Evolutionary conservation across 2,797 vertebrate genomes (phyloP), one percentile per base, ranked within the genome.

Genomic region (Melanitta fusca): DNA sequence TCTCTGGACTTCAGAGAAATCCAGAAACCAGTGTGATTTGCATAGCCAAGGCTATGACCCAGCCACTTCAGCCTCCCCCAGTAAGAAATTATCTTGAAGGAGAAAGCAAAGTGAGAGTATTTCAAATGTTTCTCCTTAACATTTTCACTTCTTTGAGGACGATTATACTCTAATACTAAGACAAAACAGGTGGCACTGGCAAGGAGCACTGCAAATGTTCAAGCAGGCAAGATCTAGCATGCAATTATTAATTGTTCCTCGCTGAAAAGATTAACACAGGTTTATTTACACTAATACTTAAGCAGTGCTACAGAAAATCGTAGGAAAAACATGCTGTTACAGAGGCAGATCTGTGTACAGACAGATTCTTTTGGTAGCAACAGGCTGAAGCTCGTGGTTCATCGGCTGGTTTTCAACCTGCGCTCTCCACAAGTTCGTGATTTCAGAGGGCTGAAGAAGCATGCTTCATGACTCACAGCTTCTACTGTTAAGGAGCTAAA

Each of bases 1-100:
- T 80, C 28, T 77, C 41, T 66, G 47, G 54, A 73, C 62, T 91
- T 85, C 64, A 96, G 91, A 95, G 60, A 70, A 75, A 73, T 30
- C 47, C 36, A 69, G 74, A 84, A 90, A 32, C 21, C 68, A 77
- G 9, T 9, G 32, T 68, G 43, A 73, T 91, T 86, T 94, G 36
- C 54, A 15, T 36, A 58, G 54, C 20, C 27, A 30, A 61, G 20
- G 10, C 74, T 71, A 39, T 13, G 43, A 88, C 11, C n/a, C 51
- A 56, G 60, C 19, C 27, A 22, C 16, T 36, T 87, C 56, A 39
- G 39, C 21, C 13, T 91, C 17, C 19, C n/a, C 3, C 36, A 56
- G 27, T 21, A 68, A 24, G 64, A 80, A 68, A 92, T 74, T 74
- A 68, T 49, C 73, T 85, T 84, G 66, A 88, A 95, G n/a, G 39